Percentiles rank a stretch among this genome's conserved stretches.
phyloP scores from a whole-genome alignment of 64 coral and sea anemone species.

The Orbicella faveolata region DNA sequence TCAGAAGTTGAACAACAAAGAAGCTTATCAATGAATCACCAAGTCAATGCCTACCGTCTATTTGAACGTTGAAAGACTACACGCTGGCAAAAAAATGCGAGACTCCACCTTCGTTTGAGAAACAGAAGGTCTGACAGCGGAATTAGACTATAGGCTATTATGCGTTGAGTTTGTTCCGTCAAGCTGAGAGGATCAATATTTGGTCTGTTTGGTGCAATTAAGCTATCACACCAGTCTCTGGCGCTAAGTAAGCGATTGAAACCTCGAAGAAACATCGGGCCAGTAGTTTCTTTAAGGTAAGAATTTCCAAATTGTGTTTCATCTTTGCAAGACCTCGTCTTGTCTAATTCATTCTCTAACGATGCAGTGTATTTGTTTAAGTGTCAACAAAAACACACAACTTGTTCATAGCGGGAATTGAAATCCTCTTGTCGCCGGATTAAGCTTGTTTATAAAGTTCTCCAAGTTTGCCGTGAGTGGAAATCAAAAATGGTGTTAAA shows the following conservation, averaged over 20 bases:
- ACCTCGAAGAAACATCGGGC: neutral
- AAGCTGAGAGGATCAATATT: conserved; percentile 2
- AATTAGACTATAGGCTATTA: neutral
- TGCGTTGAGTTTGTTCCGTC: conserved; percentile 1
- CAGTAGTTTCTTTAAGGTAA: neutral
- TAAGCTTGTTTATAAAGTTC: neutral
- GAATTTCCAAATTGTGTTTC: neutral
- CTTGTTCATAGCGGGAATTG: neutral
- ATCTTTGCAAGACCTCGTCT: neutral
- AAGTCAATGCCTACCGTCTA: neutral
- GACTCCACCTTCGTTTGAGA: neutral
- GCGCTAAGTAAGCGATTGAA: neutral
- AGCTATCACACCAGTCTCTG: neutral
- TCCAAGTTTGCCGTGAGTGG: neutral
- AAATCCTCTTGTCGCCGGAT: neutral
- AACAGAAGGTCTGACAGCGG: neutral
- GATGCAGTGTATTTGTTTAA: neutral
- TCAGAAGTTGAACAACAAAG: neutral
- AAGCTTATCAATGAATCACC: neutral
- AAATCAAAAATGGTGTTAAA: neutral
- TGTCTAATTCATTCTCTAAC: neutral
- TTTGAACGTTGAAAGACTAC: neutral
- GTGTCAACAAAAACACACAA: conserved; percentile 8
- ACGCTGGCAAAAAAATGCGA: neutral
- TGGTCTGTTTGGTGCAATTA: neutral